Evolutionary conservation across 35 echinoderm and acorn worm species (phyloP).

Genomic region (Amphiura filiformis): DNA sequence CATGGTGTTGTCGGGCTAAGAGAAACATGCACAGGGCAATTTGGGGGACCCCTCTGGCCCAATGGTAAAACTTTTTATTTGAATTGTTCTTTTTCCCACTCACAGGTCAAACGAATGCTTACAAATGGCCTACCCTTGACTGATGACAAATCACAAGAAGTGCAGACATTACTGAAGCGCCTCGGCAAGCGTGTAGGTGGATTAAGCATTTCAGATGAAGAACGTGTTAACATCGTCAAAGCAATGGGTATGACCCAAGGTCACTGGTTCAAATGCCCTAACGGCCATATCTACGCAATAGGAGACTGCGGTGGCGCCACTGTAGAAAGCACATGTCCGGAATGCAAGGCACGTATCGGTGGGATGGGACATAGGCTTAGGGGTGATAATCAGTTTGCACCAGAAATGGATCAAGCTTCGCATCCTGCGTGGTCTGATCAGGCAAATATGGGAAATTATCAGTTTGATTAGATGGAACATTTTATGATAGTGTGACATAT

Average conservation of each 20-base stretch:
- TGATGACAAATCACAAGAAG: neutral
- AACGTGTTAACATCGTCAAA: constrained; percentile 45
- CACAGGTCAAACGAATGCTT: neutral
- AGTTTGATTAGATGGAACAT: neutral
- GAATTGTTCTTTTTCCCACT: no score
- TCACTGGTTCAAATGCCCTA: constrained; percentile 75
- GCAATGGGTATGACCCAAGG: constrained; percentile 47
- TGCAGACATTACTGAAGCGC: neutral
- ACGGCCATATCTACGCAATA: constrained; percentile 67
- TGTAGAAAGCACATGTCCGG: constrained; percentile 42
- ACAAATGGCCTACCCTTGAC: neutral
- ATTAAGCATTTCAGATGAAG: constrained; percentile 42
- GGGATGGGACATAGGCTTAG: constrained; percentile 25
- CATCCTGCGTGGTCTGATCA: constrained; percentile 53
- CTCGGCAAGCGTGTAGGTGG: neutral
- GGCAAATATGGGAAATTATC: constrained; percentile 35
- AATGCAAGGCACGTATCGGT: constrained; percentile 49
- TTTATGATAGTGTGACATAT: neutral
- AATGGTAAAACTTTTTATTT: no score
- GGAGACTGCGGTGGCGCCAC: constrained; percentile 76
- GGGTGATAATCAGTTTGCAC: constrained; percentile 41
- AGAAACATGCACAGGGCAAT: no score
- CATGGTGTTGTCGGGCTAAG: no score
- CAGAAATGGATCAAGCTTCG: constrained; percentile 73
- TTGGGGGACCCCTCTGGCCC: no score